A percentile compares a stretch with the other conserved stretches of the same genome.
Evolutionary conservation across 2,888 invertebrate species (phyloP).

Genomic region (Tyria jacobaeae): DNA sequence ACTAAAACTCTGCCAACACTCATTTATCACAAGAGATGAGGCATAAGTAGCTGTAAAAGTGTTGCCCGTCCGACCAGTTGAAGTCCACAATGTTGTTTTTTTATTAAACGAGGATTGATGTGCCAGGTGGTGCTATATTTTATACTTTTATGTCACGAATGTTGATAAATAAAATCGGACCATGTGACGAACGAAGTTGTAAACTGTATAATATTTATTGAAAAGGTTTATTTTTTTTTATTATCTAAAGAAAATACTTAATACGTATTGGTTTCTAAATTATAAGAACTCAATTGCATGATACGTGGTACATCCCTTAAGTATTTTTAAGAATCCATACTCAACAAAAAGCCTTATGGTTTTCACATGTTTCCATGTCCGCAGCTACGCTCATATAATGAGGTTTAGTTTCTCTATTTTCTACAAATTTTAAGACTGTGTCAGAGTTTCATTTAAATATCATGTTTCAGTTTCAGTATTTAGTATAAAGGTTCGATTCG

Average conservation of each 20-base stretch:
- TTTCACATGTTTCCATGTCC: too few species aligned
- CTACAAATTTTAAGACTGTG: background rate
- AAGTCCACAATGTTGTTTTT: conserved; percentile 48
- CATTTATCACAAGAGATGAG: conserved; percentile 79
- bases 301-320: too few species aligned
- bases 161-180: conserved; percentile 27
- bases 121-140: conserved; percentile 49
- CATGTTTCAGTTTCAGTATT: background rate
- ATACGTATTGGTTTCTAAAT: too few species aligned
- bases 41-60: conserved; percentile 71
- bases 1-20: conserved; percentile 72
- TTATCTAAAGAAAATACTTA: too few species aligned
- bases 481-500: background rate
- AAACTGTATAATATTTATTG: background rate
- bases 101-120: conserved; percentile 65
- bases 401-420: background rate
- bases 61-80: conserved; percentile 50
- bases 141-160: conserved; percentile 27
- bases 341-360: too few species aligned
- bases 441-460: background rate
- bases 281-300: too few species aligned
- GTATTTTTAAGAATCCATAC: too few species aligned
- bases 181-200: conserved; percentile 2
- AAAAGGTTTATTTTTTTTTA: too few species aligned
- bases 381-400: too few species aligned